phyloP scores from a whole-genome alignment of 1,140 invertebrate species.

The Drosophila aff. region DNA sequence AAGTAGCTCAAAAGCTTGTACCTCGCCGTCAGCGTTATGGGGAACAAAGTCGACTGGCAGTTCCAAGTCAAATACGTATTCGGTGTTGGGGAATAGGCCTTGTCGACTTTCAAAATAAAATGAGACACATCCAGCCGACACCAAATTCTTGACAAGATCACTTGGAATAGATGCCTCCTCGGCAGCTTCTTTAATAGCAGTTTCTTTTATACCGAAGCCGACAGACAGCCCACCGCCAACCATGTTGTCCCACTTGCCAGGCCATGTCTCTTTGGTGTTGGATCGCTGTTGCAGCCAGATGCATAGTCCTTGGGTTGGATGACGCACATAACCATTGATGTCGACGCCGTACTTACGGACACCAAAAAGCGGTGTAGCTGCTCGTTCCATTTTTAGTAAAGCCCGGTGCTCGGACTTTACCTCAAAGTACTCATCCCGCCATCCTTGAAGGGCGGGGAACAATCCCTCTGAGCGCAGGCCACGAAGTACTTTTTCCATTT shows the following conservation, averaged over 20 bases:
- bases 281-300: slow-evolving; percentile 97
- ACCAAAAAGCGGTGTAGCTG: slow-evolving; percentile 96
- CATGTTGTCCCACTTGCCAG: slow-evolving; percentile 97
- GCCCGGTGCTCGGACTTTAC: slow-evolving; percentile 90
- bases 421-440: slow-evolving; percentile 97
- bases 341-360: slow-evolving; percentile 97
- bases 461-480: slow-evolving; percentile 88
- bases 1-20: slow-evolving; percentile 94
- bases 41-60: slow-evolving; percentile 95
- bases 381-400: slow-evolving; percentile 95
- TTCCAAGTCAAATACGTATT: slow-evolving; percentile 98
- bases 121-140: slow-evolving; percentile 93
- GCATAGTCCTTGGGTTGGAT: slow-evolving; percentile 93
- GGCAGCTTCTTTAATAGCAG: slow-evolving; percentile 95
- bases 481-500: slow-evolving; percentile 92
- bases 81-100: slow-evolving; percentile 96
- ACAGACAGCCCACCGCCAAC: slow-evolving; percentile 96
- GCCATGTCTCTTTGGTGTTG: slow-evolving; percentile 96
- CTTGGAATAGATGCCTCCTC: slow-evolving; percentile 96
- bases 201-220: slow-evolving; percentile 94
- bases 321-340: slow-evolving; percentile 96
- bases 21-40: slow-evolving; percentile 96
- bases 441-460: slow-evolving; percentile 91
- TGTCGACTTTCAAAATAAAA: slow-evolving; percentile 96
- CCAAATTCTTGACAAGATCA: slow-evolving; percentile 90